Evolutionary conservation across 1,140 invertebrate species (phyloP).

Genomic region (Drosophila setifemur): DNA sequence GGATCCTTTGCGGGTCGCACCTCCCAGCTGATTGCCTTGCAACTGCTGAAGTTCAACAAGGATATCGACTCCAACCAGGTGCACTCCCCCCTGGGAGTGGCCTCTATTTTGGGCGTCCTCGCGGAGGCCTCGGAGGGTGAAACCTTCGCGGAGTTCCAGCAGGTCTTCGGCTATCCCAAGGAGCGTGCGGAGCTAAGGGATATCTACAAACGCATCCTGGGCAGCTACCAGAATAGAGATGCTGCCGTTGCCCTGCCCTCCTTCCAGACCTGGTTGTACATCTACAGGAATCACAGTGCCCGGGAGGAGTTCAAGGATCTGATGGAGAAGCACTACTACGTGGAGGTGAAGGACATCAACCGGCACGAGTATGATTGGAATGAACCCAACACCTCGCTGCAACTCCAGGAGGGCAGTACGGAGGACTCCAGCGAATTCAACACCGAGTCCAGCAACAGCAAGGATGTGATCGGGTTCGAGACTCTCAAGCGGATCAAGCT

Average conservation of each 20-base stretch:
- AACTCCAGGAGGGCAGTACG: conserved; percentile 16
- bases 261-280: conserved; percentile 86
- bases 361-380: conserved; percentile 81
- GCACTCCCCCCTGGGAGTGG: conserved; percentile 86
- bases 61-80: conserved; percentile 85
- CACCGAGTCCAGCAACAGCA: conserved; percentile 70
- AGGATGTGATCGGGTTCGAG: conserved; percentile 79
- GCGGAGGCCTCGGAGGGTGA: conserved; percentile 85
- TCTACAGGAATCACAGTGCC: conserved; percentile 86
- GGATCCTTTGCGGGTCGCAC: conserved; percentile 57
- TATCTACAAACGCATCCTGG: conserved; percentile 83
- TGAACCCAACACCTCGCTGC: conserved; percentile 60
- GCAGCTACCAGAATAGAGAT: conserved; percentile 84
- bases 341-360: conserved; percentile 85
- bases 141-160: conserved; percentile 84
- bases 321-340: conserved; percentile 84
- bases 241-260: conserved; percentile 83
- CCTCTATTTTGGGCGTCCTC: conserved; percentile 85
- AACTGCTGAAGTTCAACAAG: conserved; percentile 74
- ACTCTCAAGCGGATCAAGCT: conserved; percentile 72
- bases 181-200: conserved; percentile 69
- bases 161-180: conserved; percentile 84
- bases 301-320: conserved; percentile 85
- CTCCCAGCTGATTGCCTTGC: conserved; percentile 73
- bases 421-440: neutral